Percentiles rank a stretch among this genome's conserved stretches.
Evolutionary conservation across 2,888 invertebrate species (phyloP).

Genomic region (Eueremaeus valkanovi): DNA sequence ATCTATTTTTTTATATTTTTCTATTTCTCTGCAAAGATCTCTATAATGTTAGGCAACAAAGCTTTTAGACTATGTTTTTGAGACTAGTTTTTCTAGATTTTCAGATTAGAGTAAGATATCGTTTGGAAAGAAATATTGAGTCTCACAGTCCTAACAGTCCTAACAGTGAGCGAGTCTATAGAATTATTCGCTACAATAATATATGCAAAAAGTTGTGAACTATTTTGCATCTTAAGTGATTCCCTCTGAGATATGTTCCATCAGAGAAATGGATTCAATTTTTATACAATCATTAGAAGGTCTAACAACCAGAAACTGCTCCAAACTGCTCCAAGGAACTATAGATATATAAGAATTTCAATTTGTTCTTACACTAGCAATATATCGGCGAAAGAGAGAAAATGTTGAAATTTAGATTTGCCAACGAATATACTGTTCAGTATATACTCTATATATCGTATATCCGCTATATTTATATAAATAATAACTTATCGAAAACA

Average conservation of each 20-base stretch:
- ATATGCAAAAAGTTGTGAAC: not conserved
- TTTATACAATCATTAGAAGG: slow-evolving; percentile 32
- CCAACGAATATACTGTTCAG: too few relatives aligned
- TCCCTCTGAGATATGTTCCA: slow-evolving; percentile 20
- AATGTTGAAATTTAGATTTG: too few relatives aligned
- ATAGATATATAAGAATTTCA: slow-evolving; percentile 18
- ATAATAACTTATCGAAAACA: too few relatives aligned
- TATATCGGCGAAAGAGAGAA: not conserved
- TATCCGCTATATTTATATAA: too few relatives aligned
- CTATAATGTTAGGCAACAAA: too few relatives aligned
- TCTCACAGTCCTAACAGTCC: too few relatives aligned
- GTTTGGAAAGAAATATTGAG: too few relatives aligned
- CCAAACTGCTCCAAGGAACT: slow-evolving; percentile 3
- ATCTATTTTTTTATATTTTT: not conserved
- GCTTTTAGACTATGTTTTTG: too few relatives aligned
- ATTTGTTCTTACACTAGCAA: slow-evolving; percentile 8
- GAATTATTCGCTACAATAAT: not conserved
- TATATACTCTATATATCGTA: too few relatives aligned
- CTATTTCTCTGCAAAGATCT: too few relatives aligned
- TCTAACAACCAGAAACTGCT: not conserved
- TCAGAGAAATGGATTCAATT: slow-evolving; percentile 18
- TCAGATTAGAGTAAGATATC: too few relatives aligned
- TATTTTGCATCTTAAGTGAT: slow-evolving; percentile 31
- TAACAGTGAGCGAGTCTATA: too few relatives aligned
- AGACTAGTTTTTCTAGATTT: not conserved